These are phyloP conservation scores for Zelostemma sp. DNA, from an alignment of 1,140 invertebrate genomes.

Conservation along the genomic window DNA sequence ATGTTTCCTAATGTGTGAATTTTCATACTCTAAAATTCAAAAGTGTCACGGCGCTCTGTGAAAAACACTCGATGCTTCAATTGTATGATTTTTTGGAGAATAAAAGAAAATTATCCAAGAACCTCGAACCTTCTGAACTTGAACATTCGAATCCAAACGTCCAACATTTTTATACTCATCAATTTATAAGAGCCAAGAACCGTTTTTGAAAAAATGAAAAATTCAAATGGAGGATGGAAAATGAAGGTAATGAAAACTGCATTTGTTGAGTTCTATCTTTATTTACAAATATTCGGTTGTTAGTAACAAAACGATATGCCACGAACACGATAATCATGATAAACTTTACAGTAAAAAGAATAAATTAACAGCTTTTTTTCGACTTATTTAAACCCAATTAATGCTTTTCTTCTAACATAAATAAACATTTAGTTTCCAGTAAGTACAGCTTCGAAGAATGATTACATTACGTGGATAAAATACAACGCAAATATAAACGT, in stretches of 20 bases:
- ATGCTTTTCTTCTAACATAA: conserved; percentile 24
- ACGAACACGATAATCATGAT: conserved; percentile 54
- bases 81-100: conserved; percentile 29
- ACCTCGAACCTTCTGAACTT: no score
- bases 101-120: conserved; percentile 13
- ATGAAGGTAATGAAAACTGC: no score
- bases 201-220: no score
- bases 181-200: no score
- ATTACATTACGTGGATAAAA: conserved; percentile 3
- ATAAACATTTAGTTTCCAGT: conserved; percentile 26
- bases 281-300: conserved; percentile 63
- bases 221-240: no score
- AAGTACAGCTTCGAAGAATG: conserved; percentile 17
- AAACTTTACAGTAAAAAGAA: conserved; percentile 54
- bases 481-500: not conserved
- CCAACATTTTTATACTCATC: no score
- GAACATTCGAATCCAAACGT: no score
- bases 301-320: conserved; percentile 63
- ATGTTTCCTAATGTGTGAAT: not conserved
- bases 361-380: conserved; percentile 49
- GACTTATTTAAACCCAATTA: conserved; percentile 49
- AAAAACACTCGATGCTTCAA: conserved; percentile 18
- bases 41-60: not conserved
- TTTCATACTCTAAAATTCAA: not conserved
- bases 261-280: conserved; percentile 38